A percentile compares a stretch with the other conserved stretches of the same genome.
Conservation (phyloP, 2,113 vertebrate genomes). For the Pelmatolapia mariae region DNA sequence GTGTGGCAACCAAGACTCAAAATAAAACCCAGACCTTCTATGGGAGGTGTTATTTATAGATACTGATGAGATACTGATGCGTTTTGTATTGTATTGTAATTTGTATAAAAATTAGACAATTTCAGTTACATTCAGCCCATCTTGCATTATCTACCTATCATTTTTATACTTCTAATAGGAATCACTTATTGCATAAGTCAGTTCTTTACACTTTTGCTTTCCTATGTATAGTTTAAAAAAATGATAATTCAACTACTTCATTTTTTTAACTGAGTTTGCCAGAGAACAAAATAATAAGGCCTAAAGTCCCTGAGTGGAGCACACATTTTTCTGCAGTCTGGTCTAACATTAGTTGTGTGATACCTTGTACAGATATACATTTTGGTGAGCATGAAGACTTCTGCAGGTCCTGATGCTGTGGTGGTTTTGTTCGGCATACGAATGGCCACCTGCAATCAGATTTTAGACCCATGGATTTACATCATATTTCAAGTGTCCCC, state of each 20-base stretch:
- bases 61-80: neutral
- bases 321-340: neutral
- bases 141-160: neutral
- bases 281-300: neutral
- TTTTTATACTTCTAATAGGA: neutral
- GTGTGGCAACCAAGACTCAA: neutral
- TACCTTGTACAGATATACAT: slow-evolving; percentile 77
- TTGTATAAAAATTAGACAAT: neutral
- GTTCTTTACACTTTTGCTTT: neutral
- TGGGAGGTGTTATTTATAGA: fast-evolving
- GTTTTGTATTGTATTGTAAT: too few species aligned
- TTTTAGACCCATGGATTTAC: slow-evolving; percentile 93
- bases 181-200: neutral
- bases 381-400: slow-evolving; percentile 54
- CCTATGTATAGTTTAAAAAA: neutral
- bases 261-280: neutral
- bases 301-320: neutral
- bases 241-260: neutral
- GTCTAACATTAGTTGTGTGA: slow-evolving; percentile 39
- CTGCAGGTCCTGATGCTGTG: neutral
- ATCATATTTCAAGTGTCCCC: slow-evolving; percentile 78
- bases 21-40: neutral
- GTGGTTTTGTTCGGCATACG: slow-evolving; percentile 80
- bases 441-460: slow-evolving; percentile 90
- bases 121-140: neutral